These are phyloP conservation scores for Episyrphus balteatus DNA, from an alignment of 1,140 invertebrate species.

Conservation along the genomic window DNA sequence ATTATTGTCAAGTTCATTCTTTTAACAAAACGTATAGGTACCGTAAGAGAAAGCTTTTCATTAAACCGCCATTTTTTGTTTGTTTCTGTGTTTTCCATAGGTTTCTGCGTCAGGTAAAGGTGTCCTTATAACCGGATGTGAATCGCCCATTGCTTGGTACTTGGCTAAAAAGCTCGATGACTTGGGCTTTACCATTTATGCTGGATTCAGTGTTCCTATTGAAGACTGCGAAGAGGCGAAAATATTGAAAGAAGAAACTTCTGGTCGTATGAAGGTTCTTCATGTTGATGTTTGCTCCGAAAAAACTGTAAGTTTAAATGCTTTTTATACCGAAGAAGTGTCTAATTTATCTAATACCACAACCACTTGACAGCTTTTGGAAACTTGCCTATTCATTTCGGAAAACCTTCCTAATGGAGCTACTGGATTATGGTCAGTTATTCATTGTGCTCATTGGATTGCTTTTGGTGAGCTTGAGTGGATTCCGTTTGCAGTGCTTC, in stretches of 20 bases:
- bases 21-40: too few species aligned
- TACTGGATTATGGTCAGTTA: slow-evolving; percentile 73
- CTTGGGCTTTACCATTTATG: slow-evolving; percentile 71
- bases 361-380: slow-evolving; percentile 45
- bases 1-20: too few species aligned
- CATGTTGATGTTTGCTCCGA: slow-evolving; percentile 66
- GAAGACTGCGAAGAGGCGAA: slow-evolving; percentile 54
- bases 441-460: slow-evolving; percentile 81
- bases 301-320: slow-evolving; percentile 40
- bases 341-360: too few species aligned
- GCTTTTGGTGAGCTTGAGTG: slow-evolving; percentile 82
- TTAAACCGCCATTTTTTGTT: too few species aligned
- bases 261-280: slow-evolving; percentile 58
- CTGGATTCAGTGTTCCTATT: slow-evolving; percentile 55
- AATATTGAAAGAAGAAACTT: slow-evolving; percentile 61
- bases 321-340: not conserved
- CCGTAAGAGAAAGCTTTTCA: too few species aligned
- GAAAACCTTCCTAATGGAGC: slow-evolving; percentile 65
- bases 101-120: slow-evolving; percentile 66
- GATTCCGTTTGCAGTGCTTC: slow-evolving; percentile 63
- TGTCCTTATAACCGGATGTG: slow-evolving; percentile 74
- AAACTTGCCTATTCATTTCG: slow-evolving; percentile 60
- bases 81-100: slow-evolving; percentile 35
- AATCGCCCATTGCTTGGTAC: slow-evolving; percentile 63
- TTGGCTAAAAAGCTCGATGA: slow-evolving; percentile 64